phyloP scores from a whole-genome alignment of 1,140 invertebrate genomes.

The Drosophila ogumai region DNA sequence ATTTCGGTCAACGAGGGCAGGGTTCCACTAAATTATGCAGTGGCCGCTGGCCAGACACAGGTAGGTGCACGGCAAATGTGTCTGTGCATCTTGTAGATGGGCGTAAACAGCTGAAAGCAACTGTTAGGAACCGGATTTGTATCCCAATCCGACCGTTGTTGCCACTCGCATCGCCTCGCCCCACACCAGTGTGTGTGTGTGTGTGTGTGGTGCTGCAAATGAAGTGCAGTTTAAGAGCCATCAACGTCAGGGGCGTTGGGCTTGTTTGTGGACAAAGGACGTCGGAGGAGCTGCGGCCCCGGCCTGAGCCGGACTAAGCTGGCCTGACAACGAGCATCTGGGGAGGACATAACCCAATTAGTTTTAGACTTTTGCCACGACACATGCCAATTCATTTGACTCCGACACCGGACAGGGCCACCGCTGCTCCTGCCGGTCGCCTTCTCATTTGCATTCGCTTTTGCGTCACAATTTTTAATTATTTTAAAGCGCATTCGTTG shows the following conservation, averaged over 20 bases:
- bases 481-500: conserved; percentile 48
- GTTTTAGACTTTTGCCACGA: conserved; percentile 60
- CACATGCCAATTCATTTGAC: conserved; percentile 70
- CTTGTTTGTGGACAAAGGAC: conserved; percentile 36
- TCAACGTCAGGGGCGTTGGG: conserved; percentile 65
- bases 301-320: conserved; percentile 16
- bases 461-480: conserved; percentile 70
- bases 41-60: conserved; percentile 11
- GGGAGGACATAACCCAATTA: conserved; percentile 78
- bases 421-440: background rate
- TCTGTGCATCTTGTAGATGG: conserved; percentile 46
- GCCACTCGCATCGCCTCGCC: conserved; percentile 15
- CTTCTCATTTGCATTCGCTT: conserved; percentile 51
- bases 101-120: conserved; percentile 47
- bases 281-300: conserved; percentile 6
- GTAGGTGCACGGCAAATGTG: conserved; percentile 18
- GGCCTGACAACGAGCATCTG: conserved; percentile 58
- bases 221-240: conserved; percentile 72
- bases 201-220: conserved; percentile 47
- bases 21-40: conserved; percentile 39
- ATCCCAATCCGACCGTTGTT: conserved; percentile 24
- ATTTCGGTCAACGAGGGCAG: conserved; percentile 10
- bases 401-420: conserved; percentile 21
- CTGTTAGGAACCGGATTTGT: conserved; percentile 53
- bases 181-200: conserved; percentile 7